phyloP scores from a whole-genome alignment of 2,113 vertebrate genomes.

The Hippocampus barbouri region DNA sequence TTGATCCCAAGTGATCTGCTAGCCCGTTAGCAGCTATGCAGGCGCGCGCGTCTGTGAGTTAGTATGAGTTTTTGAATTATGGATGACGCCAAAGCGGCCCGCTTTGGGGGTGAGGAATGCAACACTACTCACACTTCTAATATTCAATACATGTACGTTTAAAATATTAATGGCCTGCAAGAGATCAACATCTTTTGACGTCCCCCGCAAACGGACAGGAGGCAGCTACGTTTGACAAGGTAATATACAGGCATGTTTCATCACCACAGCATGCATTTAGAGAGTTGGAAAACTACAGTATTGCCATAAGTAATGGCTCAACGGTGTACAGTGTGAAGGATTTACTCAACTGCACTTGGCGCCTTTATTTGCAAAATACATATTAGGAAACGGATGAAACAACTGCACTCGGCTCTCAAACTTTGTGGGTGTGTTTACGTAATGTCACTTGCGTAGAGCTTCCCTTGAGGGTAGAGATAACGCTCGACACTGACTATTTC shows the following conservation, averaged over 20 bases:
- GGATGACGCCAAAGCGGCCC: slow-evolving; percentile 61
- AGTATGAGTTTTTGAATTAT: slow-evolving; percentile 53
- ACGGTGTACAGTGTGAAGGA: neutral
- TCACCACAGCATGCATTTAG: neutral
- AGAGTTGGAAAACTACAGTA: neutral
- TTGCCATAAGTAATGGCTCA: too few relatives aligned
- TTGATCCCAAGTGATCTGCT: neutral
- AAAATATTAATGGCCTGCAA: slow-evolving; percentile 36
- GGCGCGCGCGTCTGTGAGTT: slow-evolving; percentile 33
- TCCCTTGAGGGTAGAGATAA: neutral
- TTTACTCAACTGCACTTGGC: neutral
- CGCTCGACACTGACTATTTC: neutral
- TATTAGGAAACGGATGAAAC: too few relatives aligned
- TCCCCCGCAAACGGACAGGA: slow-evolving; percentile 9
- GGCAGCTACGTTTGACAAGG: neutral
- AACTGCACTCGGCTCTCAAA: too few relatives aligned
- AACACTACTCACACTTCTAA: slow-evolving; percentile 42
- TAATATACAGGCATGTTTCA: neutral
- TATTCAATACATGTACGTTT: slow-evolving; percentile 54
- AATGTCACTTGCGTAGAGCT: neutral
- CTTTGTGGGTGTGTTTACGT: neutral
- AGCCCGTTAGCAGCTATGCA: slow-evolving; percentile 26
- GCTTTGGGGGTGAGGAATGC: slow-evolving; percentile 33
- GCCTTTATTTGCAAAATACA: too few relatives aligned
- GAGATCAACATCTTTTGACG: slow-evolving; percentile 25